These are phyloP conservation scores for Phoxinus dragarum DNA, from an alignment of 2,797 vertebrate genomes.

Conservation along the genomic window DNA sequence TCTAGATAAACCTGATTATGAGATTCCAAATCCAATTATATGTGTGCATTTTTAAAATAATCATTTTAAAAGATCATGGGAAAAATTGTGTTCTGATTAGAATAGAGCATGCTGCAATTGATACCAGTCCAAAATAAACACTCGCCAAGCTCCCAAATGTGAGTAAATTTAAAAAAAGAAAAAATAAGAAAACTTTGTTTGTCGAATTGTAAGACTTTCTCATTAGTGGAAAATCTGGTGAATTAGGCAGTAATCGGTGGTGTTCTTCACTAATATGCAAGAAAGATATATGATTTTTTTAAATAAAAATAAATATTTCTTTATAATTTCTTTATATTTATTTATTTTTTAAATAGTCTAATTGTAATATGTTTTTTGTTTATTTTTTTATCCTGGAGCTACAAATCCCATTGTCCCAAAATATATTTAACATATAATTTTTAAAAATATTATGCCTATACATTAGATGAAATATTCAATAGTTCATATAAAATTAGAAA, in stretches of 20 bases:
- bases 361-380: not conserved
- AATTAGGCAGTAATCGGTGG: not conserved
- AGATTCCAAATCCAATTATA: conserved; percentile 25
- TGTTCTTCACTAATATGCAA: not conserved
- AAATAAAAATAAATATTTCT: too few relatives aligned
- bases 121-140: not conserved
- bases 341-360: not conserved
- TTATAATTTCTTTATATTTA: not conserved
- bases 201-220: not conserved
- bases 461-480: not conserved
- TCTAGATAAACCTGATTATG: conserved; percentile 26
- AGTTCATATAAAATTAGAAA: not conserved
- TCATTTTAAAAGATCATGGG: not conserved
- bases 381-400: not conserved
- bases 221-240: not conserved
- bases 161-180: not conserved
- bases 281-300: too few relatives aligned
- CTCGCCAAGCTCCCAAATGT: not conserved
- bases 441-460: not conserved
- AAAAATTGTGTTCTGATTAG: not conserved
- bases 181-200: not conserved
- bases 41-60: conserved; percentile 24
- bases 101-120: not conserved
- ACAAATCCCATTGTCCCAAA: not conserved
- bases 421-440: not conserved